Base-by-base conservation (phyloP, 2,113 vertebrate species). In the Microcebus jonahi region DNA sequence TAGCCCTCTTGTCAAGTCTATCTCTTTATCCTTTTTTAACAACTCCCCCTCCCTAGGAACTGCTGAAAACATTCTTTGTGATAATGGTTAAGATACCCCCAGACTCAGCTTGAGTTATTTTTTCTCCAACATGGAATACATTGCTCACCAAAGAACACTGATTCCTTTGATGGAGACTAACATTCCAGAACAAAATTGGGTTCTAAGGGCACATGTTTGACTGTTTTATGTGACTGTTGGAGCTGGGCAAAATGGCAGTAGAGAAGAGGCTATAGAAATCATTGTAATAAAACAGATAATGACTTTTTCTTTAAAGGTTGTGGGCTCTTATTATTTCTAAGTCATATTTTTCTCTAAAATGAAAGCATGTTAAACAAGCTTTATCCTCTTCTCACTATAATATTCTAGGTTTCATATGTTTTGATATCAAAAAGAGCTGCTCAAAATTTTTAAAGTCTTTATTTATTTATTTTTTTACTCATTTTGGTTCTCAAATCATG, bases 281-380 rank as follows among this genome's bases (percentile, higher is more conserved):
- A 63, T 15, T 34, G 10, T 65, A 93, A 91, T 81, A 85, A 36
- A 96, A 25, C 42, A 94, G 76, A 91, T 92, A 48, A 57, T 57
- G 20, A 27, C 14, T n/a, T 91, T 82, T 80, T 55, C n/a, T 90
- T 75, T 76, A 29, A 91, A 59, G 20, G 4, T 91, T 92, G n/a
- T 59, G 25, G 84, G 63, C 67, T 87, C 55, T 75, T 71, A 18
- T 87, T 84, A 55, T 77, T 90, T 95, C 45, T 93, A 88, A 91
- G 50, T 92, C 45, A 73, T 83, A 88, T 83, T 87, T 88, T 94
- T 65, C 29, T 75, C 7, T 67, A 79, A 83, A 53, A 79, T 67
- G 45, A 90, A 77, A 95, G 10, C 55, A 61, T 89, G 29, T 50
- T 94, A 76, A 87, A 39, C 2, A 80, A 84, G 11, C 13, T 93